Percentiles rank a stretch among this genome's conserved stretches.
phyloP scores from a whole-genome alignment of 2,113 vertebrate genomes.

The Morone chrysops region DNA sequence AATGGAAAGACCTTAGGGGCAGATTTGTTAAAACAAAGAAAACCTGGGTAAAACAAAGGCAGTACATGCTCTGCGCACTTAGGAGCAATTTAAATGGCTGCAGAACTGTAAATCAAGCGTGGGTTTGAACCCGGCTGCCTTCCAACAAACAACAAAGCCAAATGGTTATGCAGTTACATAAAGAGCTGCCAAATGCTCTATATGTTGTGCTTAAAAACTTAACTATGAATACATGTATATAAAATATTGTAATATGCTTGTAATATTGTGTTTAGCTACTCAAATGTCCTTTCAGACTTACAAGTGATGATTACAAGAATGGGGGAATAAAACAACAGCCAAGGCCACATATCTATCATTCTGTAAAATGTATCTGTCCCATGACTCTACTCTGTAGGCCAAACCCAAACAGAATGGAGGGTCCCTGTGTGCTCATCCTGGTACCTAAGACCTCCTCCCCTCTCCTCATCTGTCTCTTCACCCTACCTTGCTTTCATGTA shows the following conservation, averaged over 20 bases:
- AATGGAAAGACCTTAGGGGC: constrained; percentile 41
- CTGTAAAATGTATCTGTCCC: constrained; percentile 77
- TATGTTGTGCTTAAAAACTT: neutral
- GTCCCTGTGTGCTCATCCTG: constrained; percentile 74
- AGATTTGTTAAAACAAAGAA: constrained; percentile 56
- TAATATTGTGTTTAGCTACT: constrained; percentile 27
- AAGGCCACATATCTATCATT: constrained; percentile 68
- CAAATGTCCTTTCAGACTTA: constrained; percentile 53
- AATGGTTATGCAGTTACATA: constrained; percentile 4
- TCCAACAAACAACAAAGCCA: constrained; percentile 11
- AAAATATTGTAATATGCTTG: constrained; percentile 11
- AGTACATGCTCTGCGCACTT: constrained; percentile 13
- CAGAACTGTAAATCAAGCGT: constrained; percentile 27
- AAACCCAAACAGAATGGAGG: constrained; percentile 73
- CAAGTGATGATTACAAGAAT: constrained; percentile 40
- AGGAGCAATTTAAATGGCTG: constrained; percentile 21
- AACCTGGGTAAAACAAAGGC: constrained; percentile 33
- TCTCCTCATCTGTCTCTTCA: constrained; percentile 67
- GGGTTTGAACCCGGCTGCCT: neutral
- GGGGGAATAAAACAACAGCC: constrained; percentile 56
- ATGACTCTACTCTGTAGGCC: constrained; percentile 70
- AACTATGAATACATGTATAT: constrained; percentile 19
- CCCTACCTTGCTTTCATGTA: constrained; percentile 69
- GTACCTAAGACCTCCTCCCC: constrained; percentile 61
- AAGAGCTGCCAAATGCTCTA: constrained; percentile 9